phyloP scores from a whole-genome alignment of 1,140 invertebrate species.

The Maniola jurtina region DNA sequence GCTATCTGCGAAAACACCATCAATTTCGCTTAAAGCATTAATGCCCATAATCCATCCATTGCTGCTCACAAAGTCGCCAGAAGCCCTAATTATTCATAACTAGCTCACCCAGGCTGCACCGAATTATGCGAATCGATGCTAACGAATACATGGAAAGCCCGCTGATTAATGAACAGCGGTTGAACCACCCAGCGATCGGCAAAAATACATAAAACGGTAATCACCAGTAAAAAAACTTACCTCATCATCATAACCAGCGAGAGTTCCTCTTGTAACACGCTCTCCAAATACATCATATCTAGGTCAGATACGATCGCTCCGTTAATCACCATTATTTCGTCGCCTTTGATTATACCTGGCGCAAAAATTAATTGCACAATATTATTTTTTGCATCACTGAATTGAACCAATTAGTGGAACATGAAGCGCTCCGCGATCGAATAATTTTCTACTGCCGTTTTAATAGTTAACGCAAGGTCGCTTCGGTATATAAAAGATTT shows the following conservation, averaged over 20 bases:
- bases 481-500: not conserved
- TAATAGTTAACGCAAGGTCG: not conserved
- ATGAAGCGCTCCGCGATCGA: not conserved
- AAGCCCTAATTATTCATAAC: conserved; percentile 34
- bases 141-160: conserved; percentile 45
- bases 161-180: conserved; percentile 47
- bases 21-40: not conserved
- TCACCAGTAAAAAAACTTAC: conserved; percentile 55
- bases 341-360: conserved; percentile 96
- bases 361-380: conserved; percentile 32
- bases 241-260: conserved; percentile 98
- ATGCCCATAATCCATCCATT: not conserved
- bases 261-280: conserved; percentile 95
- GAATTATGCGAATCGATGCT: conserved; percentile 50
- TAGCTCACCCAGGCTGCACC: conserved; percentile 28
- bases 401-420: conserved; percentile 13
- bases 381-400: conserved; percentile 21
- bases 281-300: conserved; percentile 99
- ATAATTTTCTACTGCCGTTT: not conserved
- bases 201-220: conserved; percentile 48
- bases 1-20: not conserved
- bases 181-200: conserved; percentile 36
- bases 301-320: conserved; percentile 97
- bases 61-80: conserved; percentile 12
- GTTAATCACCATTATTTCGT: conserved; percentile 99